Percentiles rank a stretch among this genome's conserved stretches.
Evolutionary conservation across 1,140 invertebrate species (phyloP).

Genomic region (Galendromus occidentalis): DNA sequence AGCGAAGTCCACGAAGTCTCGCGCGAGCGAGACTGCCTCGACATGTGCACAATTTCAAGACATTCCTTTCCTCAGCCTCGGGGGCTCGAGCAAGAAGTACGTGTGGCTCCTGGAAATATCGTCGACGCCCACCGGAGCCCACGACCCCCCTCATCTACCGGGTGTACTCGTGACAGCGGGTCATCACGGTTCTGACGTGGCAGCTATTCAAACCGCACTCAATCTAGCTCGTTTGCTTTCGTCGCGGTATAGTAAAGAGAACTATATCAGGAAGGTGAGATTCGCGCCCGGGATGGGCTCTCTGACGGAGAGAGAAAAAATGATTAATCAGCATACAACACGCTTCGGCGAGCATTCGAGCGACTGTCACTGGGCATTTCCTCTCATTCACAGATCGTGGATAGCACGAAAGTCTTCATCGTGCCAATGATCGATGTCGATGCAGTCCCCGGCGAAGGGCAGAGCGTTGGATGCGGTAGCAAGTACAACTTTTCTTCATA

Average conservation of each 20-base stretch:
- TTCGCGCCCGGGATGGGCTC: neutral
- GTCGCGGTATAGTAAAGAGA: neutral
- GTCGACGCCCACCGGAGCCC: neutral
- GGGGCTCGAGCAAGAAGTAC: too few relatives aligned
- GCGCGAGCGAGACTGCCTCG: too few relatives aligned
- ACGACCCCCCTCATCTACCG: neutral
- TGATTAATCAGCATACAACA: too few relatives aligned
- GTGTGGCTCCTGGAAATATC: neutral
- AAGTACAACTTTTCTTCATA: neutral
- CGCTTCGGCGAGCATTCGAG: too few relatives aligned
- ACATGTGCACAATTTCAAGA: too few relatives aligned
- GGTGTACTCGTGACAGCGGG: neutral
- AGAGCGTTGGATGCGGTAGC: neutral
- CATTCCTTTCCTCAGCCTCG: too few relatives aligned
- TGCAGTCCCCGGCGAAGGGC: neutral
- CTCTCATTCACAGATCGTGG: neutral
- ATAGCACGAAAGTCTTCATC: constrained; percentile 1
- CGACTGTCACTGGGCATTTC: too few relatives aligned
- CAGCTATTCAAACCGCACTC: constrained; percentile 9
- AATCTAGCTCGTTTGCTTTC: neutral
- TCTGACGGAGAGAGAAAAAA: too few relatives aligned
- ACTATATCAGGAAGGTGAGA: neutral
- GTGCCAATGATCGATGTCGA: neutral
- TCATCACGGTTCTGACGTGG: neutral
- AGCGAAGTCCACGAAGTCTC: too few relatives aligned